Evolutionary conservation across 53 echinoderm and acorn worm genomes (phyloP).

Genomic region (Stichopus horrens): DNA sequence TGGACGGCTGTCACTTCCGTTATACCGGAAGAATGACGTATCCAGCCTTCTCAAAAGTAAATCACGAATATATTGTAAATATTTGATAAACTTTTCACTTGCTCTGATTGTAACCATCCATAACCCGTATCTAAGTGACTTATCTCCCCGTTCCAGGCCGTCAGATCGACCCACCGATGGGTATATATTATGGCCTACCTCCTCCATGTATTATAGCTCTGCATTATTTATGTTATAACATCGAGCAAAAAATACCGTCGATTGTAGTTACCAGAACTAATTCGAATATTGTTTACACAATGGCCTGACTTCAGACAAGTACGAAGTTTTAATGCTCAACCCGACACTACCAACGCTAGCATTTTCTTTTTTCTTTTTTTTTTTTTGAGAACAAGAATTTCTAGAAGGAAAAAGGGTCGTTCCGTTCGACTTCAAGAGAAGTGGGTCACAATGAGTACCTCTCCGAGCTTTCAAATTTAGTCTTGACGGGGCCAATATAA

Average conservation of each 20-base stretch:
- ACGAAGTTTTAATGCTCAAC: background rate
- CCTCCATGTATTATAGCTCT: background rate
- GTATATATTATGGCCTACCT: background rate
- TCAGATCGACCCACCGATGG: background rate
- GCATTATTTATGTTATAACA: background rate
- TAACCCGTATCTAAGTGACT: slow-evolving; percentile 11
- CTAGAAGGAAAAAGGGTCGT: background rate
- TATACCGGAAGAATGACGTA: background rate
- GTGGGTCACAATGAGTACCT: background rate
- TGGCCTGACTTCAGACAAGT: background rate
- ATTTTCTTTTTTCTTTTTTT: background rate
- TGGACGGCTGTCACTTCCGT: background rate
- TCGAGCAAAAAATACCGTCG: background rate
- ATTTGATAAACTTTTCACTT: slow-evolving; percentile 14
- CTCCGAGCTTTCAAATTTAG: background rate
- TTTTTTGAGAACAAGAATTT: background rate
- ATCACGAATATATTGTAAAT: background rate
- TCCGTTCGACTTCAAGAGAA: background rate
- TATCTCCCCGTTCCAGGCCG: background rate
- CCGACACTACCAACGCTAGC: background rate
- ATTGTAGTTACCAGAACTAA: background rate
- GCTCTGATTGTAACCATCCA: background rate
- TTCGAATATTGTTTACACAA: background rate
- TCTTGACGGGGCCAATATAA: too few species aligned
- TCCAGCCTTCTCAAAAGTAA: background rate